Conservation (phyloP, 2,797 vertebrate genomes). For the Phoeniculus purpureus region DNA sequence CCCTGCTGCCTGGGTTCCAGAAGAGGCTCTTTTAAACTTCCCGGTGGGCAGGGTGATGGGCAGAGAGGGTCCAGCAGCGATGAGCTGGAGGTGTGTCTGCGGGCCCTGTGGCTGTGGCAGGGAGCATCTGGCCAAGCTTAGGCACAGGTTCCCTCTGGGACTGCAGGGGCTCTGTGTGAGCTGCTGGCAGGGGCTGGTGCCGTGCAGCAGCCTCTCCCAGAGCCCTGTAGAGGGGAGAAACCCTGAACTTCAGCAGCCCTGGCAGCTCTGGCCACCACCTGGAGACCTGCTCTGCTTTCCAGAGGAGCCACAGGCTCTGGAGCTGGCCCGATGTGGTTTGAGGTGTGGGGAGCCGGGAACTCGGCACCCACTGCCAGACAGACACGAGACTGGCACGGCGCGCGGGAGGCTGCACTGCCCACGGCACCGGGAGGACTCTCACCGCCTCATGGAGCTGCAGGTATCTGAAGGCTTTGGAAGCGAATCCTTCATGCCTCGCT, state of each 20-base stretch:
- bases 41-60: background rate
- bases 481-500: slow-evolving; percentile 2
- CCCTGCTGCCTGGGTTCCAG: background rate
- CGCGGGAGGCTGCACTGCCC: accelerated
- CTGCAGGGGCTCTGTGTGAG: accelerated
- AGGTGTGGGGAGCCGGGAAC: background rate
- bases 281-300: background rate
- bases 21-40: background rate
- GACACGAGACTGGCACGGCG: background rate
- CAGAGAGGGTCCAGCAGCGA: background rate
- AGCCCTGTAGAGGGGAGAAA: background rate
- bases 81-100: accelerated
- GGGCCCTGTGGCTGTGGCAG: accelerated
- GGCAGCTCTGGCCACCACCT: slow-evolving; percentile 1
- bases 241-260: background rate
- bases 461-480: background rate
- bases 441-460: background rate
- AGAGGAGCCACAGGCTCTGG: background rate
- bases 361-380: background rate
- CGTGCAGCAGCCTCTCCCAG: background rate
- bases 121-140: accelerated
- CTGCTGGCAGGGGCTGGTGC: background rate
- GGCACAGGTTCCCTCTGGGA: accelerated
- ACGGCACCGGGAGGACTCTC: background rate
- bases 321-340: background rate